A percentile compares a stretch with the other conserved stretches of the same genome.
These are phyloP conservation scores for Opisthograptis luteolata DNA, from an alignment of 2,888 invertebrate genomes.

Conservation along the genomic window DNA sequence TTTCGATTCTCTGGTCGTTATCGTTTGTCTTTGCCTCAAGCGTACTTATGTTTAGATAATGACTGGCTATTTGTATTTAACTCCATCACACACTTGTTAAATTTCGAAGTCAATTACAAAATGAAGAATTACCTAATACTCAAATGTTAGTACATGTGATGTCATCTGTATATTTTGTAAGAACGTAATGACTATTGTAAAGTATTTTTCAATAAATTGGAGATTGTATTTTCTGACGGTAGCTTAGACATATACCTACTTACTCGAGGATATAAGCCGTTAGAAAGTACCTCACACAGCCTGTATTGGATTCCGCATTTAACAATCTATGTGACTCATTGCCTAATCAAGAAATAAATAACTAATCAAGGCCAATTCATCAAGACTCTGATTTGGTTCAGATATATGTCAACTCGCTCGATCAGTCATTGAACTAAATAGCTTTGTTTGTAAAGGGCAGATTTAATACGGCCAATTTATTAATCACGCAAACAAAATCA, in stretches of 20 bases:
- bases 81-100: slow-evolving; percentile 31
- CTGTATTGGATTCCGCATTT: slow-evolving; percentile 16
- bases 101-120: slow-evolving; percentile 40
- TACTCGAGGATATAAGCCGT: slow-evolving; percentile 16
- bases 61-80: slow-evolving; percentile 12
- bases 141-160: slow-evolving; percentile 41
- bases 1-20: background rate
- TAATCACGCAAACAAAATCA: background rate
- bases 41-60: slow-evolving; percentile 23
- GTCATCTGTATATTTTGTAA: slow-evolving; percentile 47
- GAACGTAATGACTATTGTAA: slow-evolving; percentile 42
- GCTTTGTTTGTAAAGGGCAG: slow-evolving; percentile 44
- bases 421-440: slow-evolving; percentile 43
- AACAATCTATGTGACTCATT: slow-evolving; percentile 48
- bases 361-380: slow-evolving; percentile 48
- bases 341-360: slow-evolving; percentile 52
- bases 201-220: slow-evolving; percentile 22
- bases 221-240: slow-evolving; percentile 10
- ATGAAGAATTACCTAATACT: slow-evolving; percentile 43
- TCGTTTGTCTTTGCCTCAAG: slow-evolving; percentile 1
- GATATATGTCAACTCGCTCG: slow-evolving; percentile 47
- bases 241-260: no score
- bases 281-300: slow-evolving; percentile 29
- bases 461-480: slow-evolving; percentile 33
- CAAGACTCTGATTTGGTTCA: slow-evolving; percentile 44